Evolutionary conservation across 2,797 vertebrate genomes (phyloP).

Genomic region (Cyprinella venusta): DNA sequence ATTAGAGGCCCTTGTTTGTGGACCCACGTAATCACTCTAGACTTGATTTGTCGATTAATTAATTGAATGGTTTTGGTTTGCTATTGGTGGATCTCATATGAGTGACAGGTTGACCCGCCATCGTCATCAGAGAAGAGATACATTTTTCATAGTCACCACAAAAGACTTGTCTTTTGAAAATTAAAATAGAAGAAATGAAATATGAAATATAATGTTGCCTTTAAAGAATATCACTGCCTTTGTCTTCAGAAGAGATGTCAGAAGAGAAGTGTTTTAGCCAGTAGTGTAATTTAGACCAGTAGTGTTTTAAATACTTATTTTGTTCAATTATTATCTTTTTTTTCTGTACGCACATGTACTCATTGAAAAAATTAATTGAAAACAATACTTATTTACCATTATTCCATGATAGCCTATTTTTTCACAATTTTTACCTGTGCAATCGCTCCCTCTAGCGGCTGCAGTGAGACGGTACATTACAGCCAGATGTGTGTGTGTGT

Average conservation of each 20-base stretch:
- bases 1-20: neutral
- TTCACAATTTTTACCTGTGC: neutral
- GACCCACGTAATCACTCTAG: neutral
- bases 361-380: neutral
- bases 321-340: neutral
- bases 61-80: too few relatives aligned
- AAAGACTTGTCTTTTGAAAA: neutral
- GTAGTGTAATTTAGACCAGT: neutral
- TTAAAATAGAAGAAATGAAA: neutral
- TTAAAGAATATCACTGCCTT: neutral
- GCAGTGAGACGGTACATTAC: neutral
- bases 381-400: neutral
- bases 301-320: neutral
- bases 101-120: too few relatives aligned
- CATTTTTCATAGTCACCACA: neutral
- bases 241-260: neutral
- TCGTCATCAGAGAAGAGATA: too few relatives aligned
- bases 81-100: too few relatives aligned
- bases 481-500: too few relatives aligned
- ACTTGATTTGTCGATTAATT: too few relatives aligned
- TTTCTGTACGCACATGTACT: neutral
- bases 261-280: neutral
- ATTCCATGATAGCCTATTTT: neutral
- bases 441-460: neutral
- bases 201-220: conserved; percentile 1